These are phyloP conservation scores for Platycheirus albimanus DNA, from an alignment of 2,888 invertebrate genomes.

Conservation along the genomic window DNA sequence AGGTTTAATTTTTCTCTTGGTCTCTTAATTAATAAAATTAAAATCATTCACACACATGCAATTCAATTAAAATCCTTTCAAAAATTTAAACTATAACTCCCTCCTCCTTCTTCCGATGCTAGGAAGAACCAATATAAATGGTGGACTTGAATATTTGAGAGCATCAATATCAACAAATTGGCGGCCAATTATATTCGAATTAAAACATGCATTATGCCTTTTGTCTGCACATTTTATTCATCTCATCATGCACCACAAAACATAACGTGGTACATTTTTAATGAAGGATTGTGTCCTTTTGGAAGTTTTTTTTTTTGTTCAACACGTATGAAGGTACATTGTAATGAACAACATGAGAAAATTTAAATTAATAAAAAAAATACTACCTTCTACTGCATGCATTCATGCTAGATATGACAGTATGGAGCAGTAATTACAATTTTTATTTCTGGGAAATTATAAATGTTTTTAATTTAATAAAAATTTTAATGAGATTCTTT, in stretches of 20 bases:
- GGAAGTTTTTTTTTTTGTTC: no score
- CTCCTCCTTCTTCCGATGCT: not conserved
- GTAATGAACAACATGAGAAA: no score
- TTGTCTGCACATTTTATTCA: conserved; percentile 41
- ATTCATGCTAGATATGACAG: no score
- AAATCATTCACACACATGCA: conserved; percentile 31
- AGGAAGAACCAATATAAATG: no score
- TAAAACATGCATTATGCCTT: conserved; percentile 21
- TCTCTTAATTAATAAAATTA: conserved; percentile 36
- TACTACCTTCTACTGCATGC: no score
- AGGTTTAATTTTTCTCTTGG: not conserved
- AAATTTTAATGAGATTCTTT: no score
- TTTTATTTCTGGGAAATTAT: no score
- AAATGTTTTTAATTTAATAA: no score
- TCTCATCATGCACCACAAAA: conserved; percentile 22
- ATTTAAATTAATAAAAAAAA: no score
- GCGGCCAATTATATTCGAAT: conserved; percentile 49
- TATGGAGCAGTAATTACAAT: no score
- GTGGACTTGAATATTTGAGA: not conserved
- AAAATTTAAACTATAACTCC: conserved; percentile 48
- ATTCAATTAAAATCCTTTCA: conserved; percentile 59
- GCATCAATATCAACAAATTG: conserved; percentile 62
- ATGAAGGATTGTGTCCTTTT: no score
- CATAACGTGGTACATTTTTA: conserved; percentile 33
- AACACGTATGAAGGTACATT: no score